These are phyloP conservation scores for Spea hammondii DNA, from an alignment of 2,797 vertebrate species.

Conservation along the genomic window DNA sequence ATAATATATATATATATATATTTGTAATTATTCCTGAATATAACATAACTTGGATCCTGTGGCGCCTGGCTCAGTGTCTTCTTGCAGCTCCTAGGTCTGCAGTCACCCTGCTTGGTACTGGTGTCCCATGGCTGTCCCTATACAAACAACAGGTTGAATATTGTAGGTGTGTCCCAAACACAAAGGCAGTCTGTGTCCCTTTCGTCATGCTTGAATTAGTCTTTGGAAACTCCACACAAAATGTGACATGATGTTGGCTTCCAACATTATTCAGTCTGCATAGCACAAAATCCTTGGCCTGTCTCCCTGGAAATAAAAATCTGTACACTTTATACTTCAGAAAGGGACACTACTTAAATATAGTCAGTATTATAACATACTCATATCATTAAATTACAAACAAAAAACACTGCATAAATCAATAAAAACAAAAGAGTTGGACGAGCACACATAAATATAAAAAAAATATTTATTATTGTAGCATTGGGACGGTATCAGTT, in stretches of 20 bases:
- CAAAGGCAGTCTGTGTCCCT: slow-evolving; percentile 98
- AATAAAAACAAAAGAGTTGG: no score
- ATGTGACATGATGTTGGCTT: slow-evolving; percentile 82
- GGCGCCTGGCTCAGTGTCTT: slow-evolving; percentile 77
- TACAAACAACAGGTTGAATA: slow-evolving; percentile 99
- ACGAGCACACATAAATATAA: no score
- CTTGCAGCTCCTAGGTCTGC: slow-evolving; percentile 63
- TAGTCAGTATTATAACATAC: no score
- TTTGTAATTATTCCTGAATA: background rate
- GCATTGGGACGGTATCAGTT: no score
- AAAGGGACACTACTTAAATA: slow-evolving; percentile 1
- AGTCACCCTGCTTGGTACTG: slow-evolving; percentile 70
- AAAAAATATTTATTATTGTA: no score
- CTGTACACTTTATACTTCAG: slow-evolving; percentile 31
- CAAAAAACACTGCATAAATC: no score
- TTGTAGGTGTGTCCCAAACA: slow-evolving; percentile 93
- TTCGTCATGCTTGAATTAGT: slow-evolving; percentile 91
- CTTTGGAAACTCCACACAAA: slow-evolving; percentile 82
- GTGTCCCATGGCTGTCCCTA: slow-evolving; percentile 83
- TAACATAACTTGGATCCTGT: slow-evolving; percentile 48
- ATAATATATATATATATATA: no score
- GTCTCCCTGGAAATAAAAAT: slow-evolving; percentile 85
- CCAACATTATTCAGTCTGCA: slow-evolving; percentile 90
- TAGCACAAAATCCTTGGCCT: slow-evolving; percentile 81
- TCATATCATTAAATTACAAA: no score